These are phyloP conservation scores for Melanotaenia maccullochi DNA, from an alignment of 2,797 vertebrate species.

Conservation along the genomic window DNA sequence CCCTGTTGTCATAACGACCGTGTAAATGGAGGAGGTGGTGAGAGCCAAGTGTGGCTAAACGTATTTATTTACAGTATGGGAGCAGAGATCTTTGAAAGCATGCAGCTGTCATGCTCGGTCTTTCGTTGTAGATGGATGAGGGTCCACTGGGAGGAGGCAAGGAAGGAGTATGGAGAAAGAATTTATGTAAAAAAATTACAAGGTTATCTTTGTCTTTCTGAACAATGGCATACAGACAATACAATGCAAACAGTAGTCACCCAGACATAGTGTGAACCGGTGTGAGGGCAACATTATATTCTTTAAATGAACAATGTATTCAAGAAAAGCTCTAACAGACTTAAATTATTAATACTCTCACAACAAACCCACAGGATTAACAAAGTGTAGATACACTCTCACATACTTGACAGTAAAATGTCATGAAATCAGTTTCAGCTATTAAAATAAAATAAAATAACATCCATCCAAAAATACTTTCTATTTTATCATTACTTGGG, in stretches of 20 bases:
- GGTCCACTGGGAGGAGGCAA: constrained; percentile 37
- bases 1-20: not conserved
- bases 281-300: not conserved
- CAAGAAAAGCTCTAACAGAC: not conserved
- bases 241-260: constrained; percentile 1
- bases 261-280: not conserved
- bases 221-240: constrained; percentile 36
- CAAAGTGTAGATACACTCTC: not conserved
- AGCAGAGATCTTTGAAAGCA: constrained; percentile 20
- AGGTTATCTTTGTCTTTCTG: constrained; percentile 63
- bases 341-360: constrained; percentile 1
- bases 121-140: constrained; percentile 36
- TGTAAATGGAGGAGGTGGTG: constrained; percentile 3
- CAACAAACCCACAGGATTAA: not conserved
- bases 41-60: constrained; percentile 16
- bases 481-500: not conserved
- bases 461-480: not conserved
- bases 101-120: constrained; percentile 41
- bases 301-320: not conserved
- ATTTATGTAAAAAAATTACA: constrained; percentile 50
- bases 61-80: constrained; percentile 27
- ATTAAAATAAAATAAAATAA: not conserved
- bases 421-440: not conserved
- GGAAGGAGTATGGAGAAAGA: constrained; percentile 20
- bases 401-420: not conserved